Percentiles rank a stretch among this genome's conserved stretches.
Conservation (phyloP, 1,140 invertebrate genomes). For the Plodia interpunctella region DNA sequence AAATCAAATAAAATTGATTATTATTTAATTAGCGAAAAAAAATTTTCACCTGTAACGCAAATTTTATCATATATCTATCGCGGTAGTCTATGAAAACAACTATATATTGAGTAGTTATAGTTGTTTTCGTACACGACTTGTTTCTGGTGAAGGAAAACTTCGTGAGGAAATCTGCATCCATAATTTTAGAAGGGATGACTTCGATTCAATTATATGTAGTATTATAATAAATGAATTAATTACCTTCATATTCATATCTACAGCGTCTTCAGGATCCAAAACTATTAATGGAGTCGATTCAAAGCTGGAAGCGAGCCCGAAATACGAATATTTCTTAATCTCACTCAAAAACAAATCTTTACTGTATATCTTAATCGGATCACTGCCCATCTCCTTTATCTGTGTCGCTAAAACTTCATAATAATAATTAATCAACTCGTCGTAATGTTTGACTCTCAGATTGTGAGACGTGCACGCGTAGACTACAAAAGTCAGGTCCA, state of each 20-base stretch:
- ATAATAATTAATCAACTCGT: constrained; percentile 78
- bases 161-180: no score
- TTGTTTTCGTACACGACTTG: no score
- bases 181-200: no score
- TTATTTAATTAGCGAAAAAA: no score
- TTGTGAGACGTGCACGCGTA: constrained; percentile 80
- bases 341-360: constrained; percentile 74
- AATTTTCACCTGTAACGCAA: no score
- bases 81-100: no score
- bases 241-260: constrained; percentile 79
- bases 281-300: constrained; percentile 80
- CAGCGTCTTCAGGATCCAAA: constrained; percentile 78
- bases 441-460: constrained; percentile 77
- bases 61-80: no score
- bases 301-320: constrained; percentile 80
- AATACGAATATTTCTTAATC: constrained; percentile 79
- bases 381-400: constrained; percentile 78
- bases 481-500: constrained; percentile 81
- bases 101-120: no score
- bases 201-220: no score
- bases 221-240: constrained; percentile 4
- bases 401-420: constrained; percentile 75
- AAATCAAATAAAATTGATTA: no score
- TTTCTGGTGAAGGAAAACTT: no score
- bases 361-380: constrained; percentile 78